phyloP scores from a whole-genome alignment of 2,113 vertebrate species.

The Saguinus midas region DNA sequence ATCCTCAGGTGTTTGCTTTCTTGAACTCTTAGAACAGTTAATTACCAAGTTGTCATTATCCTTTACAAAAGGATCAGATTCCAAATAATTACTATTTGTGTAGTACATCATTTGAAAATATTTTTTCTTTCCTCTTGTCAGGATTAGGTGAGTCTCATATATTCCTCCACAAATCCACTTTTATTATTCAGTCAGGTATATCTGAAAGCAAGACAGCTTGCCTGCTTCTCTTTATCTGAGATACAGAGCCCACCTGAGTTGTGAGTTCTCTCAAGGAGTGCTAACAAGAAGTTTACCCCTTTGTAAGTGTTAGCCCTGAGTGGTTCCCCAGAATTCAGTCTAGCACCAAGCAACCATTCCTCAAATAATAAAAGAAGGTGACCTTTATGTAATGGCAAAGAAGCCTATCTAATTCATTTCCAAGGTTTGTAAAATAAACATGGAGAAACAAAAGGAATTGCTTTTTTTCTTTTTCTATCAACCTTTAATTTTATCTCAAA shows the following conservation, averaged over 20 bases:
- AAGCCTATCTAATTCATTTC: not conserved
- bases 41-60: constrained; percentile 40
- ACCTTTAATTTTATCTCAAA: not conserved
- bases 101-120: constrained; percentile 27
- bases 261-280: not conserved
- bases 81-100: constrained; percentile 63
- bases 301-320: not conserved
- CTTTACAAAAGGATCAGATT: constrained; percentile 56
- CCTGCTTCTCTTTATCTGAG: constrained; percentile 7
- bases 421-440: not conserved
- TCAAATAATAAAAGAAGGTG: not conserved
- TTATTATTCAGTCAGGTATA: not conserved
- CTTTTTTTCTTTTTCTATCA: not conserved
- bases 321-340: not conserved
- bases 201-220: not conserved
- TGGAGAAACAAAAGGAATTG: not conserved
- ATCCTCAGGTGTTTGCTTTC: constrained; percentile 38
- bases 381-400: not conserved
- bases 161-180: constrained; percentile 10
- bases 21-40: constrained; percentile 34
- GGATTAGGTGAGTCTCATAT: constrained; percentile 4
- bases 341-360: not conserved
- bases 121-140: not conserved
- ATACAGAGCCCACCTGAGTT: not conserved
- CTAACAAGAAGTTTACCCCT: not conserved